Evolutionary conservation across 2,113 vertebrate species (phyloP), one percentile per base, ranked within the genome.

Genomic region (Nicator chloris): DNA sequence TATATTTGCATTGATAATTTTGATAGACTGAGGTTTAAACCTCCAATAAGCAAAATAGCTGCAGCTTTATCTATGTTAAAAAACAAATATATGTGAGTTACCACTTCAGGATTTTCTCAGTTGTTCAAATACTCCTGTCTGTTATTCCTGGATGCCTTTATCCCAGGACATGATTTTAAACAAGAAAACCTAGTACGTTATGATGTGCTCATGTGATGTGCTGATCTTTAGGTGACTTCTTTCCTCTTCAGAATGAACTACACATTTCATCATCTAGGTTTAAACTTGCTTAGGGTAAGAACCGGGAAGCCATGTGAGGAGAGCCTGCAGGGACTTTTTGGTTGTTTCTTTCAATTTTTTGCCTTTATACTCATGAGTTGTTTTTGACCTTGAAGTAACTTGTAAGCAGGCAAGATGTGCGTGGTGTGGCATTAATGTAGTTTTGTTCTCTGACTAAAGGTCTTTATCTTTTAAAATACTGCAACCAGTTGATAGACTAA

Each of bases 301-400:
- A 16, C 28, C 30, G 75, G 28, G 40, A 85, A 86, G n/a, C 42
- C 80, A 44, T 10, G 11, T 53, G 66, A 83, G 73, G 15, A 90
- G 33, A 23, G 10, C 4, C 75, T 93, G 17, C 11, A 3, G 16
- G 11, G 63, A 5, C 8, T 21, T 56, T 50, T 61, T n/a, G 50
- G 13, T 69, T 18, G 23, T 72, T 95, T 61, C n/a, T 59, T 90
- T 83, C 45, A n/a, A 72, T 71, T 45, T 65, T 57, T 60, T 61
- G 27, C 22, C 51, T 83, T 86, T 77, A 35, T 72, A 23, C 24
- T 27, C 45, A 40, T 57, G 16, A 5, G 26, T 71, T 89, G 75
- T 0, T 87, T 82, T 56, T 93, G 85, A 88, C 77, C 77, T 93
- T 95, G 63, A 89, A 73, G 44, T 54, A 64, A 82, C 27, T 10